A percentile compares a stretch with the other conserved stretches of the same genome.
Conservation (phyloP, 2,113 vertebrate species). For the Diphyllodes magnificus region DNA sequence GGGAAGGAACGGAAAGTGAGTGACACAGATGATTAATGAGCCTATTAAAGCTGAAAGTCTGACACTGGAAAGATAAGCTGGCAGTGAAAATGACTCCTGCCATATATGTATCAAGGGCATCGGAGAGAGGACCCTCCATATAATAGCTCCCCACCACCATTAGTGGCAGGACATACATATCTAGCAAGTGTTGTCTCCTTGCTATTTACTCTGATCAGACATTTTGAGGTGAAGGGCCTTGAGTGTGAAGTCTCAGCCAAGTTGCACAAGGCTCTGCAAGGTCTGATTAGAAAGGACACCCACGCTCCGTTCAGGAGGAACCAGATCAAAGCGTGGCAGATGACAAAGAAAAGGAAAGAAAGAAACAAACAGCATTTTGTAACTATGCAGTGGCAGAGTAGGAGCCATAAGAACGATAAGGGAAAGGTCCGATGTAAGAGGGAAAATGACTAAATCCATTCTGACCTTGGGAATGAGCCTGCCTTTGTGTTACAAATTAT, state of each 20-base stretch:
- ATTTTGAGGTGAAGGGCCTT: slow-evolving; percentile 34
- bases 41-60: slow-evolving; percentile 56
- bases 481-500: neutral
- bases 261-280: neutral
- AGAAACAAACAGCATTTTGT: neutral
- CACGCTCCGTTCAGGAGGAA: neutral
- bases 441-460: neutral
- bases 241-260: neutral
- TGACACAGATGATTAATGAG: slow-evolving; percentile 65
- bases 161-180: slow-evolving; percentile 2
- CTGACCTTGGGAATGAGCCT: neutral
- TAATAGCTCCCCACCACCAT: slow-evolving; percentile 13
- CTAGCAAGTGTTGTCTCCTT: neutral
- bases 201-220: neutral
- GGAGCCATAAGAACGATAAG: neutral
- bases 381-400: neutral
- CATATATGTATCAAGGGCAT: slow-evolving; percentile 43
- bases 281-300: slow-evolving; percentile 8
- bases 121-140: slow-evolving; percentile 2
- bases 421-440: neutral
- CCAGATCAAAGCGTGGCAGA: neutral
- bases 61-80: slow-evolving; percentile 59
- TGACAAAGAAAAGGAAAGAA: neutral
- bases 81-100: slow-evolving; percentile 55
- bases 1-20: slow-evolving; percentile 42